Evolutionary conservation across 2,888 invertebrate genomes (phyloP), one percentile per base, ranked within the genome.

Genomic region (Noctua pronuba): DNA sequence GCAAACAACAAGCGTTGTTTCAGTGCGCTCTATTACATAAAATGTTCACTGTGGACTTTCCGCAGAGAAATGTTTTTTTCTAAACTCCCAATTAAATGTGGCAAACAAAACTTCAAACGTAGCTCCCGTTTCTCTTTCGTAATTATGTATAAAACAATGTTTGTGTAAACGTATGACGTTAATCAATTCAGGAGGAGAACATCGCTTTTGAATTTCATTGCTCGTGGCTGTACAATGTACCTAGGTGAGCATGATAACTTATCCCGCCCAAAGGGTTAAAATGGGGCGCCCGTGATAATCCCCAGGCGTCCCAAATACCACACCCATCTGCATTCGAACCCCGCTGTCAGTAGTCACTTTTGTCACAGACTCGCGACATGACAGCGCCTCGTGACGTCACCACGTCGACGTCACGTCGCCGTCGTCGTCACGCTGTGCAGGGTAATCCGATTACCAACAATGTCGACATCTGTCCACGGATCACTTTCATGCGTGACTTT

Each of bases 401-500:
- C 69, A 66, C 67, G 64, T 71, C 41, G 24, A 4, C 62, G 52
- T 49, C 72, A n/a, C 68, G n/a, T 64, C 62, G 16, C 18, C 35
- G 38, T 35, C 74, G 35, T 46, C 60, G 79, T 79, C 82, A 75
- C 70, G 87, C 79, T 82, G 83, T 68, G 77, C 74, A 79, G 31
- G 60, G 75, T 93, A 93, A 94, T 91, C 94, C 89, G 92, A 92
- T 94, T 93, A 91, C 60, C 58, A 76, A 60, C 58, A 74, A 79
- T 58, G 73, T 28, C 41, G 58, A 87, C 94, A 94, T 93, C 93
- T 93, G 93, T 85, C 87, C 41, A 68, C 64, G 76, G 73, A 80
- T 75, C 79, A 75, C 68, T 67, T 66, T 41, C 68, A 64, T 28
- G 35, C 71, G 68, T 74, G 78, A 77, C 74, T 82, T 78, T 65